Base-by-base conservation (phyloP, 2,113 vertebrate species). In the Antidorcas marsupialis region DNA sequence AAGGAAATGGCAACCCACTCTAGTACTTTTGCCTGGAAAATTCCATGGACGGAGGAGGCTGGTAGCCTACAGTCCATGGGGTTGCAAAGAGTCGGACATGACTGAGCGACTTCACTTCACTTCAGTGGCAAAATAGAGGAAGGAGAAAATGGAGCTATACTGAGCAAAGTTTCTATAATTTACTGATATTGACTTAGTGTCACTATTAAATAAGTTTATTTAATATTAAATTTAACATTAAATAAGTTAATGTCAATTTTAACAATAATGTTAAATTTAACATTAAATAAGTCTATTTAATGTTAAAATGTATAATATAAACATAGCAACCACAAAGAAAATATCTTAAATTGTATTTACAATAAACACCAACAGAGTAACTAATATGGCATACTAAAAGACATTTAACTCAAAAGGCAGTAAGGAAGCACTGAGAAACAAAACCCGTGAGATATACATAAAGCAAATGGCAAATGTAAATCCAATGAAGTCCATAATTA, bases 291-390 rank as follows among this genome's bases (percentile, higher is more conserved):
- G 9, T 71, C 5, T 71, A 36, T 71, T n/a, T 39, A 76, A 25
- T 91, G 12, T 87, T 85, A 91, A 84, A 97, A 95, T 91, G 67
- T 7, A 91, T 64, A 36, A 57, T 64, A 21, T 64, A 93, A 97
- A 52, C 23, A n/a, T 1, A 87, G n/a, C 43, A 83, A 84, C 15
- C 28, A 91, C 50, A 93, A 95, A 92, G 23, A 96, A 94, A 92
- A 15, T 36, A 92, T 12, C 53, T 84, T 83, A 45, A 71, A 78
- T 84, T 87, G 39, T 53, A 47, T 76, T 91, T 30, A 87, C 15
- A 92, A 33, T 78, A 53, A 60, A 82, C 50, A 87, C 59, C 52
- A 84, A 87, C 5, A 10, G 27, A 88, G 33, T 60, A 71, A 94
- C 59, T 71, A 92, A 88, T 85, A 92, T 17, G 17, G 55, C 25